Evolutionary conservation across 2,888 invertebrate genomes (phyloP).

Genomic region (Morpho achilles): DNA sequence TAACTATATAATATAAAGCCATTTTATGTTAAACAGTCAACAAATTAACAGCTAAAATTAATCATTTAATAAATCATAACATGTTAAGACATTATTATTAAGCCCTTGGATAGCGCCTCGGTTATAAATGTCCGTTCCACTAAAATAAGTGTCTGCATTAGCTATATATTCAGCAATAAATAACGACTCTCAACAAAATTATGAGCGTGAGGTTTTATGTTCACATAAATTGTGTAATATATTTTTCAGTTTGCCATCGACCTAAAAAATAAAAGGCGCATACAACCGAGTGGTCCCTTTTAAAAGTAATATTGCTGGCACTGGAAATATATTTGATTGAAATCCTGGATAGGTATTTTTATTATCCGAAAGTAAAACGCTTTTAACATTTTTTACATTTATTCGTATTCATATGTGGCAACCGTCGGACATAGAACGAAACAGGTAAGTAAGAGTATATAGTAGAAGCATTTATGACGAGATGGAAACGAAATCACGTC

Average conservation of each 20-base stretch:
- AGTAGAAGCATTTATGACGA: too few species aligned
- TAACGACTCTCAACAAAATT: conserved; percentile 29
- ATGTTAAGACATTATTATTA: conserved; percentile 42
- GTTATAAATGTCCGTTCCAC: conserved; percentile 45
- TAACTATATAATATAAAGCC: too few species aligned
- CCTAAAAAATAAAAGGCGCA: conserved; percentile 7
- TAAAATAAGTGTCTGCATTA: conserved; percentile 20
- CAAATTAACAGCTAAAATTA: conserved; percentile 1
- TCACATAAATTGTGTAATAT: conserved; percentile 20
- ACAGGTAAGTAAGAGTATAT: too few species aligned
- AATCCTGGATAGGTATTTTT: not conserved
- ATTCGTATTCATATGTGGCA: too few species aligned
- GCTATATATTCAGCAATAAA: conserved; percentile 32
- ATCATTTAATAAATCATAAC: conserved; percentile 6
- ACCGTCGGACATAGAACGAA: too few species aligned
- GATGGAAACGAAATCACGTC: too few species aligned
- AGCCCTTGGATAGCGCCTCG: conserved; percentile 53
- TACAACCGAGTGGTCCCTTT: conserved; percentile 1
- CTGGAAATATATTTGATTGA: conserved; percentile 2
- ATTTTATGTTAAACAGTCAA: conserved; percentile 5
- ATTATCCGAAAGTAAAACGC: not conserved
- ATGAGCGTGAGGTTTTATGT: conserved; percentile 20
- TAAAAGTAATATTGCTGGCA: conserved; percentile 9
- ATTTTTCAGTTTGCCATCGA: conserved; percentile 10
- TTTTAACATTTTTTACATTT: too few species aligned